Evolutionary conservation across 2,888 invertebrate species (phyloP).

Genomic region (Heliconius sara): DNA sequence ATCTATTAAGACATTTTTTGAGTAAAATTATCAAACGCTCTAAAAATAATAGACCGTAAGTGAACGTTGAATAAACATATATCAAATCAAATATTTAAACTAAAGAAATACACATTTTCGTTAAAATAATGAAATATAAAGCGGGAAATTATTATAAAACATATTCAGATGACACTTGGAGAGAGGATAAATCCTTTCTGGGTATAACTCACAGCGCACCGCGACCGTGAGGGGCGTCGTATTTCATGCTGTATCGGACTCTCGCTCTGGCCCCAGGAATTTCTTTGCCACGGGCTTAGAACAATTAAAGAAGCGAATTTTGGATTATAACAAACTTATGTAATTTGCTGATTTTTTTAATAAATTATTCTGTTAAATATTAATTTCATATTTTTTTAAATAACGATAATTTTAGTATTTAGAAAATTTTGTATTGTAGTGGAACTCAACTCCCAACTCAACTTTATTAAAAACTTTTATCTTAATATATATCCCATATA

Average conservation of each 20-base stretch:
- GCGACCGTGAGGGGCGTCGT: constrained; percentile 1
- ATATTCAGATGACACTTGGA: constrained; percentile 6
- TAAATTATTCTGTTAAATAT: not conserved
- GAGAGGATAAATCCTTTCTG: constrained; percentile 14
- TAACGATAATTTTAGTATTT: too few species aligned
- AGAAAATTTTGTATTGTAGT: too few species aligned
- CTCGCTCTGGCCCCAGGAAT: not conserved
- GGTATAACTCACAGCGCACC: not conserved
- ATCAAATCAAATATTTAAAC: not conserved
- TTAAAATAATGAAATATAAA: not conserved
- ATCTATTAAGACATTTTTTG: too few species aligned
- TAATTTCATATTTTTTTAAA: not conserved
- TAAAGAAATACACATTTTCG: not conserved
- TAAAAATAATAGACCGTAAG: not conserved
- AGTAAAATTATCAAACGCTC: too few species aligned
- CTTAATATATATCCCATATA: too few species aligned
- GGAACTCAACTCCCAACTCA: too few species aligned
- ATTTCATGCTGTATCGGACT: constrained; percentile 8
- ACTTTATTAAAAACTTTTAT: too few species aligned
- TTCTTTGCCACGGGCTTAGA: not conserved
- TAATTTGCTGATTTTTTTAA: not conserved
- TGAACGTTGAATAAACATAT: not conserved
- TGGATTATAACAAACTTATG: not conserved
- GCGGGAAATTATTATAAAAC: not conserved
- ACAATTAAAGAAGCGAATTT: not conserved